These are phyloP conservation scores for Salvelinus sp. DNA, from an alignment of 2,113 vertebrate genomes.

Conservation along the genomic window DNA sequence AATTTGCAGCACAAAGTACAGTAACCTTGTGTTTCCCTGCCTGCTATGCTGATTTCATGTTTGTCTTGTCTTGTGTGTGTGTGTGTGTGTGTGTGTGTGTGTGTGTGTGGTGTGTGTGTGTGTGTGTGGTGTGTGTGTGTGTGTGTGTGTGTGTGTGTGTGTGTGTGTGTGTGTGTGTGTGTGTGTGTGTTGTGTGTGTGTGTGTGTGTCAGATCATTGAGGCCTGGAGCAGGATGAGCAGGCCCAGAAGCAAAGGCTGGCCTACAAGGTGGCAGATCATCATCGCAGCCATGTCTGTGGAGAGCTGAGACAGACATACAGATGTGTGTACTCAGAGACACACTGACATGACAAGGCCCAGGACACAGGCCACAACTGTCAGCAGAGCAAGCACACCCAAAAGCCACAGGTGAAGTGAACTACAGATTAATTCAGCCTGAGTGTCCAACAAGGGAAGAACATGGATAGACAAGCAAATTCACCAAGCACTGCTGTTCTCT, in stretches of 20 bases:
- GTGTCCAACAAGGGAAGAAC: constrained; percentile 42
- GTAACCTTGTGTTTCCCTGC: neutral
- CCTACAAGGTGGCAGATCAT: constrained; percentile 90
- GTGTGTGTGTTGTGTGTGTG: neutral
- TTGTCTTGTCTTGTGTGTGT: constrained; percentile 5
- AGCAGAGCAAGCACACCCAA: constrained; percentile 56
- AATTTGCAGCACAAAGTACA: too few relatives aligned
- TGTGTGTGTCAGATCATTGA: constrained; percentile 79
- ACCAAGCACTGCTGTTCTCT: constrained; percentile 1
- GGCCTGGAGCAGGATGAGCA: constrained; percentile 90
- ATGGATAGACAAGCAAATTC: constrained; percentile 47
- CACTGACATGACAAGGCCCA: neutral
- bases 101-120: too few relatives aligned
- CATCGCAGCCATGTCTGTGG: constrained; percentile 85
- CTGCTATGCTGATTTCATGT: neutral
- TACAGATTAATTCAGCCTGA: constrained; percentile 52
- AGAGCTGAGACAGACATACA: constrained; percentile 82
- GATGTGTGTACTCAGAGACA: constrained; percentile 36
- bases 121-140: too few relatives aligned
- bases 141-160: too few relatives aligned
- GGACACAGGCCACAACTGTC: constrained; percentile 30
- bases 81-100: too few relatives aligned
- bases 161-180: too few relatives aligned
- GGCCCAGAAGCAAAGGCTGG: constrained; percentile 88
- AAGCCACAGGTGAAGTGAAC: constrained; percentile 41